Percentiles rank a stretch among this genome's conserved stretches.
These are phyloP conservation scores for Mus pahari DNA, from an alignment of 2,113 vertebrate species.

Conservation along the genomic window DNA sequence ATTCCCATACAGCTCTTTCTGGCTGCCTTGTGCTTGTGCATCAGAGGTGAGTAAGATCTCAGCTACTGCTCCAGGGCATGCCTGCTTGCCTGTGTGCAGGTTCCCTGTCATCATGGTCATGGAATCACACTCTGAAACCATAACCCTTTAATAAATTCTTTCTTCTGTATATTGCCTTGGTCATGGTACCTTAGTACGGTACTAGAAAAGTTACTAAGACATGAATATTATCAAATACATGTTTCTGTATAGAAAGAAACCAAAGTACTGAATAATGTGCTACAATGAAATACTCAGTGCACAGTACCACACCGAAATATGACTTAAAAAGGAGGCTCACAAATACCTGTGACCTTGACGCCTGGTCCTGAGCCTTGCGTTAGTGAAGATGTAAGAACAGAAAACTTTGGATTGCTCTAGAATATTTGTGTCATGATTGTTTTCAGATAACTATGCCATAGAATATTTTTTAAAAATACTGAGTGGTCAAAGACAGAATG, in stretches of 20 bases:
- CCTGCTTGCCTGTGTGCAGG: neutral
- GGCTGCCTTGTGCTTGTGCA: neutral
- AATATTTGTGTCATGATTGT: neutral
- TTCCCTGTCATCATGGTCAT: neutral
- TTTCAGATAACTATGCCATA: neutral
- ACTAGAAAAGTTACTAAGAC: neutral
- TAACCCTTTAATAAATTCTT: neutral
- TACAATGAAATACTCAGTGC: neutral
- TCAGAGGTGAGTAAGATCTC: neutral
- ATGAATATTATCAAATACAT: neutral
- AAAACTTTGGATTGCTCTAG: neutral
- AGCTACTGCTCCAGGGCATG: neutral
- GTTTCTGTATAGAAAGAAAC: neutral
- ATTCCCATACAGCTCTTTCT: neutral
- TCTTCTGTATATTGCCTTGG: neutral
- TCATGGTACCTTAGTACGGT: neutral
- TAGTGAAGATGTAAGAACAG: neutral
- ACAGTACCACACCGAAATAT: neutral
- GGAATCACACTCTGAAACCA: neutral
- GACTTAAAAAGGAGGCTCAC: neutral
- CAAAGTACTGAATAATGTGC: neutral
- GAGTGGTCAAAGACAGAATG: neutral
- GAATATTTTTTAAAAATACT: neutral
- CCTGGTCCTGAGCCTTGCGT: neutral
- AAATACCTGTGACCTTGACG: neutral